Conservation (phyloP, 37 sponge, comb jelly and placozoan species). For the Cladorhizidae sp. region DNA sequence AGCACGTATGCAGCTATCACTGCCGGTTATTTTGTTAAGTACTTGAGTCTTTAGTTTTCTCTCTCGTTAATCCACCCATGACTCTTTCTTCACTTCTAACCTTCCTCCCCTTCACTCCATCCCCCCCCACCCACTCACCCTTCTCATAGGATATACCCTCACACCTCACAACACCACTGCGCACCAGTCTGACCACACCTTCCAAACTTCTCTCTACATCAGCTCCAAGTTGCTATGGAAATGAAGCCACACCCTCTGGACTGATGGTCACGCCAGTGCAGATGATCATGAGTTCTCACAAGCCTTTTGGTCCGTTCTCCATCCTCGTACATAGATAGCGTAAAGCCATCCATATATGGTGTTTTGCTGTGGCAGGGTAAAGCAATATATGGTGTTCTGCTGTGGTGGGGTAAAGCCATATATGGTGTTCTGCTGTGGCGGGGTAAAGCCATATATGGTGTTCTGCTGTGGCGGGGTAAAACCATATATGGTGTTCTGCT, state of each 20-base stretch:
- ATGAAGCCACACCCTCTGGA: constrained; percentile 17
- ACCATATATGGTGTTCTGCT: no score
- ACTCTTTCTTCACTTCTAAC: no score
- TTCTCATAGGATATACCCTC: constrained; percentile 33
- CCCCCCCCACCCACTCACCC: background rate
- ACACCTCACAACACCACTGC: constrained; percentile 24
- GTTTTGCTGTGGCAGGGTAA: background rate
- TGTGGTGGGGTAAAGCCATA: no score
- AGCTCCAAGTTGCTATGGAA: constrained; percentile 30
- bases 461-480: no score
- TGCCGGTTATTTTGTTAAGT: no score
- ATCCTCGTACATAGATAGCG: background rate
- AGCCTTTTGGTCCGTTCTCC: no score
- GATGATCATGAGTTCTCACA: constrained; percentile 28
- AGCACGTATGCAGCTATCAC: no score
- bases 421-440: no score
- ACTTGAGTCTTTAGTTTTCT: background rate
- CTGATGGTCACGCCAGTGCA: constrained; percentile 38
- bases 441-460: no score
- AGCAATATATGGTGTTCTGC: no score
- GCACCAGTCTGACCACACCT: background rate
- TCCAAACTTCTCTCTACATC: constrained; percentile 31
- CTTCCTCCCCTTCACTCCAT: background rate
- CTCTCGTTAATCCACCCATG: no score
- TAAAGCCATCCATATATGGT: no score